These are phyloP conservation scores for Mylabris sibirica DNA, from an alignment of 2,888 invertebrate species.

Conservation along the genomic window DNA sequence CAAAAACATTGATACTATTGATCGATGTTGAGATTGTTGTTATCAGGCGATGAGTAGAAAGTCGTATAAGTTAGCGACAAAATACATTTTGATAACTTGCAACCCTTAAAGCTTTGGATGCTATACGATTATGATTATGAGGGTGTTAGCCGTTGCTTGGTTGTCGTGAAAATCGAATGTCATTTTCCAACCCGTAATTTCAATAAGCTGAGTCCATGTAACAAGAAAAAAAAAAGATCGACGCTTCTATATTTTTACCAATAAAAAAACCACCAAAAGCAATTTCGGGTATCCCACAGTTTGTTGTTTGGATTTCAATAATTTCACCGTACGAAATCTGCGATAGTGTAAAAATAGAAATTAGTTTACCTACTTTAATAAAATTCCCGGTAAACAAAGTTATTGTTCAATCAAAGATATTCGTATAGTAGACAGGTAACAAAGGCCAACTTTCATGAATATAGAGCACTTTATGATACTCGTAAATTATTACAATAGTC, in stretches of 20 bases:
- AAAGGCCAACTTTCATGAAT: not conserved
- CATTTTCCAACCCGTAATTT: slow-evolving; percentile 3
- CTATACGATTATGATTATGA: slow-evolving; percentile 7
- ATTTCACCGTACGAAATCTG: not conserved
- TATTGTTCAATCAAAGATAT: not conserved
- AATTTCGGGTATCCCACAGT: not conserved
- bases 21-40: not conserved
- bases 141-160: not conserved
- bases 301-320: not conserved
- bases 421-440: not conserved
- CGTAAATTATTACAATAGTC: not conserved
- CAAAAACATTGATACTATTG: too few relatives aligned
- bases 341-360: not conserved
- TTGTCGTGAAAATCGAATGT: slow-evolving; percentile 10
- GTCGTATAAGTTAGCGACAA: not conserved
- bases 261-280: not conserved
- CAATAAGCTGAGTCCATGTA: not conserved
- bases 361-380: not conserved
- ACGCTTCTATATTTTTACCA: not conserved
- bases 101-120: not conserved
- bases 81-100: slow-evolving; percentile 1
- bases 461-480: not conserved
- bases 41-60: not conserved
- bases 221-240: not conserved
- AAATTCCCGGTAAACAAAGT: not conserved